Conservation (phyloP, 2,888 invertebrate species). For the Tridacna crocea region DNA sequence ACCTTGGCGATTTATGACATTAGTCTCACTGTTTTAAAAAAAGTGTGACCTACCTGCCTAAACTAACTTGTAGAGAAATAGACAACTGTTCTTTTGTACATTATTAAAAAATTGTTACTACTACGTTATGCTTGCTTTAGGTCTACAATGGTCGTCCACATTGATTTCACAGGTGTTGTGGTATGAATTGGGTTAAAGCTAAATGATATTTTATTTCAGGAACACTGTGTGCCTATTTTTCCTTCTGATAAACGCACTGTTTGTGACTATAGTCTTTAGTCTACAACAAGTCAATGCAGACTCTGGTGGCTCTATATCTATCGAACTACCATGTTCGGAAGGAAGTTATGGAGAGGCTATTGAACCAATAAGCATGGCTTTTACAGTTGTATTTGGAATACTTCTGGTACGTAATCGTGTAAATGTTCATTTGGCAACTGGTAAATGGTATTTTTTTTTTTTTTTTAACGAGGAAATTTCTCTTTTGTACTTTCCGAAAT, state of each 20-base stretch:
- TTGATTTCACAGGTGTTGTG: no score
- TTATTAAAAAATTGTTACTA: no score
- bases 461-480: no score
- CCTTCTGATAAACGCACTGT: slow-evolving; percentile 99
- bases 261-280: slow-evolving; percentile 98
- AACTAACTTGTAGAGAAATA: no score
- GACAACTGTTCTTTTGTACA: no score
- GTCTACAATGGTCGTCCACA: no score
- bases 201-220: slow-evolving; percentile 84
- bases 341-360: slow-evolving; percentile 56
- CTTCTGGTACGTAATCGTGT: slow-evolving; percentile 50
- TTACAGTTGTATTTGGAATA: slow-evolving; percentile 71
- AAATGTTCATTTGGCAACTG: not conserved
- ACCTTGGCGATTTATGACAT: no score
- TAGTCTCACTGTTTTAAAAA: no score
- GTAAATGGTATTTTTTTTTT: no score
- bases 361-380: slow-evolving; percentile 74
- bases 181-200: not conserved
- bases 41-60: no score
- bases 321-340: slow-evolving; percentile 70
- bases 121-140: no score
- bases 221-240: slow-evolving; percentile 90
- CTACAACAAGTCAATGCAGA: slow-evolving; percentile 93
- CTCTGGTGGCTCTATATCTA: slow-evolving; percentile 71
- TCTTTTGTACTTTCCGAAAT: no score